These are phyloP conservation scores for Allobates femoralis DNA, from an alignment of 2,797 vertebrate species.

Conservation along the genomic window DNA sequence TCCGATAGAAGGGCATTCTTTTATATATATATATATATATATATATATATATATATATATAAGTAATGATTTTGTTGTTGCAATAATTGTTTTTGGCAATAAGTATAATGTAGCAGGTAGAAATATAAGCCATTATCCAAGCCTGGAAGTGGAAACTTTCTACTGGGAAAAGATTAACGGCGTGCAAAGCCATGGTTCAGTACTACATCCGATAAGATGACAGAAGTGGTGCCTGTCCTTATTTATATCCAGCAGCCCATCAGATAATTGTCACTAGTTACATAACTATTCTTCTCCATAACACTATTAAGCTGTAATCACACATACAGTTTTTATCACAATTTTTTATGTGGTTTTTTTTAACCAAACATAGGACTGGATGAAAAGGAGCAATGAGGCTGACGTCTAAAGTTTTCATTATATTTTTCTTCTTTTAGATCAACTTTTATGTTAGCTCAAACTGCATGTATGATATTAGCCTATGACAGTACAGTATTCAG, in stretches of 20 bases:
- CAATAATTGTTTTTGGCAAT: neutral
- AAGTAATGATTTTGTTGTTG: neutral
- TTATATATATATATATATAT: too few species aligned
- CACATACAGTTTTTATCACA: too few species aligned
- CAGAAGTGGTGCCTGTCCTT: neutral
- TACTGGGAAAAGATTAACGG: neutral
- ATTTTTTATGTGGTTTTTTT: too few species aligned
- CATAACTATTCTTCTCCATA: neutral
- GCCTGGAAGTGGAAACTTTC: neutral
- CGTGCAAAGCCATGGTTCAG: neutral
- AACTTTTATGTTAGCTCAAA: too few species aligned
- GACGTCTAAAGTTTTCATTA: too few species aligned
- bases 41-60: neutral
- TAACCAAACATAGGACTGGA: too few species aligned
- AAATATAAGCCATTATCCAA: neutral
- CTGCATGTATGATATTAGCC: too few species aligned
- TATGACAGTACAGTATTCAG: too few species aligned
- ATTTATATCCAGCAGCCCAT: slow-evolving; percentile 2
- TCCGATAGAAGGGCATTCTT: neutral
- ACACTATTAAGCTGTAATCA: neutral
- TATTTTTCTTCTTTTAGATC: too few species aligned
- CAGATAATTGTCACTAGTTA: slow-evolving; percentile 1
- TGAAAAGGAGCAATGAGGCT: too few species aligned
- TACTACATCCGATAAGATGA: neutral
- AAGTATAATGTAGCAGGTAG: too few species aligned